These are phyloP conservation scores for Petrolisthes manimaculis DNA, from an alignment of 2,888 invertebrate genomes.

Conservation along the genomic window DNA sequence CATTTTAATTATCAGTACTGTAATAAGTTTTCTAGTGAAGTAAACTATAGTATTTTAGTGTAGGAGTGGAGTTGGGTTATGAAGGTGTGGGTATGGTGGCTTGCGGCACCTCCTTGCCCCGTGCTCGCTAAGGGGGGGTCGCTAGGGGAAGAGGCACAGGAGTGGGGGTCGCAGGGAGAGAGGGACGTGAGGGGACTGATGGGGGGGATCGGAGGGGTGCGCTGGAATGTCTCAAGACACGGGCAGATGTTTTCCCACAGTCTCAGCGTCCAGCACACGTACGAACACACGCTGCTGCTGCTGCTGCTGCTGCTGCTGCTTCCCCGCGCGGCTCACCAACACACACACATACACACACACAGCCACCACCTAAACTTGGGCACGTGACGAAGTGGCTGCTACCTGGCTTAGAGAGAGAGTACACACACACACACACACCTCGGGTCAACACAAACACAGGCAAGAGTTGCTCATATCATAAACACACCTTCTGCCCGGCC, in stretches of 20 bases:
- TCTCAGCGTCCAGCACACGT: conserved; percentile 34
- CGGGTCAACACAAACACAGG: conserved; percentile 20
- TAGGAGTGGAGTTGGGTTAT: no score
- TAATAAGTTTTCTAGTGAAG: no score
- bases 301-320: not conserved
- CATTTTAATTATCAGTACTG: no score
- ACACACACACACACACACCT: not conserved
- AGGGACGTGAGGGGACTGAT: not conserved
- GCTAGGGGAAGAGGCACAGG: not conserved
- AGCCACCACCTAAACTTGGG: conserved; percentile 48
- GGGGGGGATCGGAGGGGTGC: conserved; percentile 34
- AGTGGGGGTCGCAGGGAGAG: conserved; percentile 2
- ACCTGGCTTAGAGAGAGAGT: conserved; percentile 29
- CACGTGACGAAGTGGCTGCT: conserved; percentile 41
- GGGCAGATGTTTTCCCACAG: conserved; percentile 61
- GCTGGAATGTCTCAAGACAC: conserved; percentile 61
- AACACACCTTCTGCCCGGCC: no score
- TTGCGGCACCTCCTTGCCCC: conserved; percentile 40
- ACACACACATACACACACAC: conserved; percentile 27
- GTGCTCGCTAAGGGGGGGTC: conserved; percentile 47
- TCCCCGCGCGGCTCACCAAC: conserved; percentile 20
- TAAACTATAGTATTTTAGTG: no score
- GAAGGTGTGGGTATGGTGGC: conserved; percentile 9
- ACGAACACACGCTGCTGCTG: conserved; percentile 41
- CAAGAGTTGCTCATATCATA: no score